Evolutionary conservation across 1,140 invertebrate genomes (phyloP), one percentile per base, ranked within the genome.

Genomic region (Antheraea pernyi): DNA sequence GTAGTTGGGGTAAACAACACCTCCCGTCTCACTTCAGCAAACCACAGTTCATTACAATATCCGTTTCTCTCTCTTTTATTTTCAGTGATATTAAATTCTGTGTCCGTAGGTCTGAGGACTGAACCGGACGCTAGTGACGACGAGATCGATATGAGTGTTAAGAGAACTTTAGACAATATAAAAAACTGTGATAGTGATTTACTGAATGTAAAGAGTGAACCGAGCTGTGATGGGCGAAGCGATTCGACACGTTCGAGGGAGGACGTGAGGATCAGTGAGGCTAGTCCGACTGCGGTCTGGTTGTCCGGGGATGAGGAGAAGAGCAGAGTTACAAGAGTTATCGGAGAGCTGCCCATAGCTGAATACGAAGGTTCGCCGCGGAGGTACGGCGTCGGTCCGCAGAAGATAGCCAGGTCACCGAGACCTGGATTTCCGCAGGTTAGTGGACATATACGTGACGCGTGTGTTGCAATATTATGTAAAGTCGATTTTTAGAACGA

Each of bases 321-420:
- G 63, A 90, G 91, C 61, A 95, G 96, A 92, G 95, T 96, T 10
- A 94, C 96, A 61, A 94, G 96, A 76, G 95, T 98, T 64, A 98
- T 98, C 85, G 97, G 97, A 22, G 96, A 96, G 91, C 91, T 98
- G 75, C 97, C 97, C 13, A 98, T 98, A 78, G 97, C 97, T 46
- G 97, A 98, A 78, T 98, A 98, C 88, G 97, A 98, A 74, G 97
- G 97, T 19, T 98, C 97, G 48, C 98, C 97, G 5, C 93, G 97
- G 74, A 94, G 97, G 73, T 98, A 98, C 86, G 97, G 97, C 4
- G 93, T 95, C 58, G 87, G 85, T 5, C 68, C 77, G 0, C 86
- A 90, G 70, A 89, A 88, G 71, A 72, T 75, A 46, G 71, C 77
- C 18, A 83, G 85, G 69, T 91, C 92, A 37, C 91, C 92, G 11